phyloP scores from a whole-genome alignment of 2,888 invertebrate genomes.

The Lithosia quadra region DNA sequence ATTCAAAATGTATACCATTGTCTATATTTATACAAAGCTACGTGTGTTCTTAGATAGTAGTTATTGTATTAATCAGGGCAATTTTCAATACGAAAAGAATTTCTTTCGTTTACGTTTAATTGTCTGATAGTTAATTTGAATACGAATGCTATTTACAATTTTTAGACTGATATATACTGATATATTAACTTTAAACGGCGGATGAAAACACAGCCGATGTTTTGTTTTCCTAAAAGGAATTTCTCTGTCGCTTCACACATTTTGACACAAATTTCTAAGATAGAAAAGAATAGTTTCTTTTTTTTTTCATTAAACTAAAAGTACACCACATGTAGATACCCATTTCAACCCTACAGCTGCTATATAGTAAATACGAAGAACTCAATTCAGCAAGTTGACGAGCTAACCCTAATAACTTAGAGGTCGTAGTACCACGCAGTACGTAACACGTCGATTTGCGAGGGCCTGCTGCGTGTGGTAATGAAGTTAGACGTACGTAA shows the following conservation, averaged over 20 bases:
- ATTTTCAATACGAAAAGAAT: too few relatives aligned
- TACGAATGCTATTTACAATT: too few relatives aligned
- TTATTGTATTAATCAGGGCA: too few relatives aligned
- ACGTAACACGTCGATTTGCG: constrained; percentile 30
- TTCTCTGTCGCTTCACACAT: background rate
- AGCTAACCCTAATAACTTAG: constrained; percentile 27
- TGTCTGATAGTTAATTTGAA: too few relatives aligned
- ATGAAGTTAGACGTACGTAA: constrained; percentile 66
- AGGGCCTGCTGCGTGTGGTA: constrained; percentile 47
- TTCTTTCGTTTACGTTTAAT: too few relatives aligned
- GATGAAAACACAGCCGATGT: background rate
- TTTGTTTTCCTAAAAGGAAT: background rate
- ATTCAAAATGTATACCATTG: too few relatives aligned
- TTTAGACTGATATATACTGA: too few relatives aligned
- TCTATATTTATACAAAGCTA: too few relatives aligned
- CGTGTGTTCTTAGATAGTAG: too few relatives aligned
- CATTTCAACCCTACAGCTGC: constrained; percentile 10
- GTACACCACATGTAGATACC: background rate
- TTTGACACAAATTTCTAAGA: background rate
- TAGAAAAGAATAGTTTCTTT: background rate
- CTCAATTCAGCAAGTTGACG: constrained; percentile 20
- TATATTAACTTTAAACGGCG: too few relatives aligned
- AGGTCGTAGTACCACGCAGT: constrained; percentile 18
- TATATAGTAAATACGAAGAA: constrained; percentile 21
- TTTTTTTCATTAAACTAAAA: background rate